Evolutionary conservation across 2,797 vertebrate genomes (phyloP), one percentile per base, ranked within the genome.

Genomic region (Pteropus rufus): DNA sequence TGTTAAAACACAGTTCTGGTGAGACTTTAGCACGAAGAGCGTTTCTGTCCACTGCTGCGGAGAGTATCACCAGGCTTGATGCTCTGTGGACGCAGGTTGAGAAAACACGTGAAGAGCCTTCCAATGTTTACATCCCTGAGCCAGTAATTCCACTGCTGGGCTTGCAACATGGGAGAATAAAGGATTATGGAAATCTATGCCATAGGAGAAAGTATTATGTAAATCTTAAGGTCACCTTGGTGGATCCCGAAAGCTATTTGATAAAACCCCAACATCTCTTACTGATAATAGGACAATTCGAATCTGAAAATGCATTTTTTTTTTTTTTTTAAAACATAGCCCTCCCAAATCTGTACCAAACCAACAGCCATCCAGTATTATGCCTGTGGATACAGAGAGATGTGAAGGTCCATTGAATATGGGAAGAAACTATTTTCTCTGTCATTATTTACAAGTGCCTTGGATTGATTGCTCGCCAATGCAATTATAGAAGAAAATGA

Each of bases 401-500:
- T 10, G 34, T 23, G 82, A 29, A 72, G 26, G 62, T 84, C 87
- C 44, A 24, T 39, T 36, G 62, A 72, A 19, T 72, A 23, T 31
- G 64, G 58, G 41, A 54, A 60, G 80, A 87, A 39, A 60, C 49
- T 65, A 41, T 34, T 79, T 23, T 94, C 15, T 81, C 34, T 67
- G 67, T 94, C 10, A 16, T 70, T 91, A 39, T 84, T 89, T 75
- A 34, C 36, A 81, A 36, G 49, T 21, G 26, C 72, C 6, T 15
- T 67, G 56, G 64, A 31, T 86, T 94, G 34, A 31, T 86, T 94
- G 41, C 41, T 86, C 1, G 18, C 81, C 39, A 39, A 31, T n/a
- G 39, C 62, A 73, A 72, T 91, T 79, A 73, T 21, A 26, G 26
- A 83, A 62, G 86, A 94, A 96, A 94, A 87, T 87, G 69, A 86